These are phyloP conservation scores for Sebastes diploproa DNA, from an alignment of 2,797 vertebrate genomes.

Conservation along the genomic window DNA sequence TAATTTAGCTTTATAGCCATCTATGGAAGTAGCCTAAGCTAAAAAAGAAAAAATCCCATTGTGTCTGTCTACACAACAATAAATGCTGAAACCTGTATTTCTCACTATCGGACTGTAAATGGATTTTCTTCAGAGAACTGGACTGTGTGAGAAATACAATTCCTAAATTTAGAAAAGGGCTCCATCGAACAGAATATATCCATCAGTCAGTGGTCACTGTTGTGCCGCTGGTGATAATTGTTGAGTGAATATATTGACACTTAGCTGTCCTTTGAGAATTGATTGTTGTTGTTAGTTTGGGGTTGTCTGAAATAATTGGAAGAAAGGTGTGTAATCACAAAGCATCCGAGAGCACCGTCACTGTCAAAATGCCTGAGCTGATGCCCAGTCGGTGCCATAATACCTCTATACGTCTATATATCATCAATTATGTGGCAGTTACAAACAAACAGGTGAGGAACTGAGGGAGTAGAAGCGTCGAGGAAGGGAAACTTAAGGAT, in stretches of 20 bases:
- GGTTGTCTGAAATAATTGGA: constrained; percentile 40
- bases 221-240: constrained; percentile 1
- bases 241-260: constrained; percentile 33
- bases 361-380: constrained; percentile 21
- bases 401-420: constrained; percentile 12
- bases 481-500: constrained; percentile 30
- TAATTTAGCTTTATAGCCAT: neutral
- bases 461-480: neutral
- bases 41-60: neutral
- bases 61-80: neutral
- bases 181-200: neutral
- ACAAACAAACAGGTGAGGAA: constrained; percentile 50
- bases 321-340: constrained; percentile 15
- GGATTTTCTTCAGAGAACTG: constrained; percentile 11
- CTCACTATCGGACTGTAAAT: neutral
- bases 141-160: constrained; percentile 9
- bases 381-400: constrained; percentile 2
- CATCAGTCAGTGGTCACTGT: constrained; percentile 10
- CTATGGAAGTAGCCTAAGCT: neutral
- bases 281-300: constrained; percentile 1
- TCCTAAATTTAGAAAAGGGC: neutral
- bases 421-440: constrained; percentile 47
- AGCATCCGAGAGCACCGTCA: neutral
- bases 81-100: neutral
- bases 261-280: constrained; percentile 1